Base-by-base conservation (phyloP, 2,113 vertebrate species). In the Rhinoderma darwinii region DNA sequence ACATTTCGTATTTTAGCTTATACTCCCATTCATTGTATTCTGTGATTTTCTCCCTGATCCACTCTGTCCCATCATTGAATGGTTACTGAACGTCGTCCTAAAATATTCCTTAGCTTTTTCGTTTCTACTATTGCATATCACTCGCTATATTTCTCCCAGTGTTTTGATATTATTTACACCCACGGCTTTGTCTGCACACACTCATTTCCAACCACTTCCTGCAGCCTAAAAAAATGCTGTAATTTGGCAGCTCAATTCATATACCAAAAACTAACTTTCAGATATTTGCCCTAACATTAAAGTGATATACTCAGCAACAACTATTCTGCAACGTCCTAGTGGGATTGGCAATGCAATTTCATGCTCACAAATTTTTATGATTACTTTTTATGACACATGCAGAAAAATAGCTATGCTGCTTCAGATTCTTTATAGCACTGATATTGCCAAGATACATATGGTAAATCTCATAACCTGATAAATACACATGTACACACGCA, bases 281-380 rank as follows among this genome's bases (percentile, higher is more conserved):
- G 76, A 56, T 79, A 79, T 79, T 37, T 79, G 47, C 76, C 30
- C 72, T 44, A 44, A 74, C 73, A 37, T 54, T 54, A 79, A 54
- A 79, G 35, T 54, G 20, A 22, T 37, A 51, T 22, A 79, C 76
- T 56, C 18, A 39, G n/a, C 27, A 79, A 35, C 47, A 54, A 79
- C 50, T 56, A 44, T 79, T 39, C 75, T 12, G 14, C 44, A 54
- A 32, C 27, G 15, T 32, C 50, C 75, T 78, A 30, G 44, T 78
- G 47, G 75, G 44, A 78, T 50, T 22, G 30, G 15, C 44, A 54
- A 35, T 30, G 43, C 44, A 51, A 78, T 47, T 78, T 78, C 76
- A 79, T 79, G 76, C 30, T 35, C 76, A 79, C 76, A 54, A 54
- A 79, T 37, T 79, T 79, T 79, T 56, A 79, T 79, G 32, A 79